Evolutionary conservation across 2,797 vertebrate species (phyloP).

Genomic region (Etheostoma perlongum): DNA sequence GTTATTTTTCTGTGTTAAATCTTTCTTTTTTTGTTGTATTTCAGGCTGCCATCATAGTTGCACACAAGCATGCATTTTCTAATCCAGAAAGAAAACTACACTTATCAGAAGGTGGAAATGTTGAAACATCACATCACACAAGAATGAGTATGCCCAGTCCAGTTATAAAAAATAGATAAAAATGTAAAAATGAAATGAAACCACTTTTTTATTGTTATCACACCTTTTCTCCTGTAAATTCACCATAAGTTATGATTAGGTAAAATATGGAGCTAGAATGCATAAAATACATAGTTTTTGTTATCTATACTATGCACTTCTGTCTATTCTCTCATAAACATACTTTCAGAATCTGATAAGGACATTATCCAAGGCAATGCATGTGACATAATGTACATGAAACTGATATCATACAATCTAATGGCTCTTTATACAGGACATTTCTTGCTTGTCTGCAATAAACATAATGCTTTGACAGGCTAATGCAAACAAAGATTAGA

Average conservation of each 20-base stretch:
- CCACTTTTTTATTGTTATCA: background rate
- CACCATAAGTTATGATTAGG: background rate
- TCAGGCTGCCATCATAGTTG: too few species aligned
- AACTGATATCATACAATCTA: conserved; percentile 53
- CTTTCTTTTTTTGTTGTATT: background rate
- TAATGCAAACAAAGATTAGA: conserved; percentile 74
- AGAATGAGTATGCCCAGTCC: background rate
- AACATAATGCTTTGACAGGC: conserved; percentile 46
- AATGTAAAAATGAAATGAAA: background rate
- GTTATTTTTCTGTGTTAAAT: background rate
- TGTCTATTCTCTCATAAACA: background rate
- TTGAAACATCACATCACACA: background rate
- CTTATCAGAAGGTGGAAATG: background rate
- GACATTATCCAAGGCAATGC: conserved; percentile 28
- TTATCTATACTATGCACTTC: too few species aligned
- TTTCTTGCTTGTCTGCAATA: conserved; percentile 17
- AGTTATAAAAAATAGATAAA: background rate
- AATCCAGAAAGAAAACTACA: background rate
- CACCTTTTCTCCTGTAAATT: background rate
- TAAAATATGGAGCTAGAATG: background rate
- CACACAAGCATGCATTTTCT: background rate
- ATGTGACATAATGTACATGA: conserved; percentile 40
- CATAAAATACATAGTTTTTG: background rate
- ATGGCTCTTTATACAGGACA: conserved; percentile 33
- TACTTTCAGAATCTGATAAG: conserved; percentile 16